Percentiles rank a stretch among this genome's conserved stretches.
Conservation (phyloP, 2,113 vertebrate species). For the Podarcis raffonei region DNA sequence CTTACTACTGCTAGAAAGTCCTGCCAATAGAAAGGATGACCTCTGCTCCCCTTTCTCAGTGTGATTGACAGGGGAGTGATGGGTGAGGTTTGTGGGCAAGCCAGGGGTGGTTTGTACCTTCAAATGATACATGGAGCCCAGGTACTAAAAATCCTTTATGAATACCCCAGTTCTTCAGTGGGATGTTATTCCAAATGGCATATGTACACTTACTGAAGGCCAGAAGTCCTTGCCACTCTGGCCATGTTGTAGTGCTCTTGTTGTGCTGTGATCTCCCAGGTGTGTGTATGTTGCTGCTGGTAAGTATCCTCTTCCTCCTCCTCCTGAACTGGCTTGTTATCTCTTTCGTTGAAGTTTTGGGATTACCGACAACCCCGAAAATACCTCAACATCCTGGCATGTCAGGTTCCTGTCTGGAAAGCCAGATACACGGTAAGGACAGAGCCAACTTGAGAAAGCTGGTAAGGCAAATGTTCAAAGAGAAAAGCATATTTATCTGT, state of each 20-base stretch:
- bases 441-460: not conserved
- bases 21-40: too few relatives aligned
- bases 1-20: too few relatives aligned
- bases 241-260: not conserved
- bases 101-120: too few relatives aligned
- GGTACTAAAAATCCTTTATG: not conserved
- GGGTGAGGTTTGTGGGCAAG: too few relatives aligned
- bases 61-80: too few relatives aligned
- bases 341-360: conserved; percentile 86
- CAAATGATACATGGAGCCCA: too few relatives aligned
- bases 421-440: conserved; percentile 92
- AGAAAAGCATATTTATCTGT: too few relatives aligned
- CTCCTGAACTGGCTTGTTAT: conserved; percentile 48
- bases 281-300: not conserved
- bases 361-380: conserved; percentile 97
- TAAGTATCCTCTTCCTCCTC: not conserved
- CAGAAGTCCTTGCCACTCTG: not conserved
- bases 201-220: too few relatives aligned
- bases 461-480: not conserved
- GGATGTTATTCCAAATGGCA: not conserved
- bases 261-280: not conserved
- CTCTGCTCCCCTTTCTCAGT: too few relatives aligned
- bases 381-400: conserved; percentile 94
- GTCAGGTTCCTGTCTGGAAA: conserved; percentile 98
- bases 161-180: too few relatives aligned